A percentile compares a stretch with the other conserved stretches of the same genome.
Evolutionary conservation across 2,113 vertebrate species (phyloP).

Genomic region (Mandrillus leucophaeus): DNA sequence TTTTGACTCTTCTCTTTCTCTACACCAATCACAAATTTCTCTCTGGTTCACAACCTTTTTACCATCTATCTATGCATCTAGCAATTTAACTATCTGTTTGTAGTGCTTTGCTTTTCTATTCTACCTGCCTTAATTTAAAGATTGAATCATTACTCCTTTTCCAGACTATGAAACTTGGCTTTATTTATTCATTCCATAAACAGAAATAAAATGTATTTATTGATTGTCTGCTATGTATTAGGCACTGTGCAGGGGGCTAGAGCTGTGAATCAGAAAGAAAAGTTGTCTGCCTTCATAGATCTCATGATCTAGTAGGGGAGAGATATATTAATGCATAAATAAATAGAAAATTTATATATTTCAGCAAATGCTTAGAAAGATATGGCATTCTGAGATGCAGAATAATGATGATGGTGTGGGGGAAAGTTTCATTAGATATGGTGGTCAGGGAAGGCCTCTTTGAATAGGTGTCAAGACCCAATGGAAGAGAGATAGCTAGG

Average conservation of each 20-base stretch:
- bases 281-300: not conserved
- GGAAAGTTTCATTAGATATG: not conserved
- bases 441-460: not conserved
- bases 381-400: not conserved
- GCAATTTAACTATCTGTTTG: not conserved
- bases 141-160: not conserved
- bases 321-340: not conserved
- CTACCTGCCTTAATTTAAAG: not conserved
- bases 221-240: not conserved
- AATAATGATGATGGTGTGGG: not conserved
- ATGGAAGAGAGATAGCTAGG: not conserved
- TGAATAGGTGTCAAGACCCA: not conserved
- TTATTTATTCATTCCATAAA: not conserved
- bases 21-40: not conserved
- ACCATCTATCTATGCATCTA: not conserved
- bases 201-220: not conserved
- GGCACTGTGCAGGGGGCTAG: not conserved
- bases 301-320: not conserved
- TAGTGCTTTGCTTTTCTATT: not conserved
- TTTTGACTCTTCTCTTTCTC: not conserved
- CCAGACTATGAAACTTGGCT: not conserved
- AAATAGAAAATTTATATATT: not conserved
- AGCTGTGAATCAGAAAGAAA: not conserved
- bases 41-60: not conserved
- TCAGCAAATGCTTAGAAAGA: not conserved